A percentile compares a stretch with the other conserved stretches of the same genome.
Evolutionary conservation across 2,113 vertebrate genomes (phyloP).

Genomic region (Pollachius pollachius): DNA sequence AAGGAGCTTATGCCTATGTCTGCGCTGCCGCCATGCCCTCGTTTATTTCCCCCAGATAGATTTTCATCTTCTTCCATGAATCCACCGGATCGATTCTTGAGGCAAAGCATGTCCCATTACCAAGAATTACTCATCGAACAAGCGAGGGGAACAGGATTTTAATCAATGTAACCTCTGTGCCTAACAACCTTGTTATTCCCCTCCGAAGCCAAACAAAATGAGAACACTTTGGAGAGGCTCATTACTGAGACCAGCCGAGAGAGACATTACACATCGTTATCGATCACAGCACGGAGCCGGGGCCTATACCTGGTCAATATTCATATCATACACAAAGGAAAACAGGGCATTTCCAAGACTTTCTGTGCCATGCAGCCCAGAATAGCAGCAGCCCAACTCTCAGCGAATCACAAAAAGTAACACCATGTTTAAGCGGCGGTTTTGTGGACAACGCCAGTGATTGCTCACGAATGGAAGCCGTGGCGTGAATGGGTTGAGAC

Average conservation of each 20-base stretch:
- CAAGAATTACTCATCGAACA: conserved; percentile 59
- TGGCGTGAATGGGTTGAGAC: too few species aligned
- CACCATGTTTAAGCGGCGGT: too few species aligned
- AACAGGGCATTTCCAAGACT: conserved; percentile 25
- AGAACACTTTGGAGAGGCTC: conserved; percentile 48
- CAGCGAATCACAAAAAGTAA: too few species aligned
- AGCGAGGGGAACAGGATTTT: conserved; percentile 52
- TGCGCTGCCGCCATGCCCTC: conserved; percentile 27
- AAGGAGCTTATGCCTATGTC: neutral
- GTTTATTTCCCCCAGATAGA: conserved; percentile 37
- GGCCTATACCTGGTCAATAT: conserved; percentile 43
- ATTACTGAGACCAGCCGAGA: conserved; percentile 53
- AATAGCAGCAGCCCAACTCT: too few species aligned
- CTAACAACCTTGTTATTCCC: conserved; percentile 72
- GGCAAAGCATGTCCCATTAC: conserved; percentile 58
- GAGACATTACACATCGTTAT: conserved; percentile 57
- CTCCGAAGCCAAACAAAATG: conserved; percentile 61
- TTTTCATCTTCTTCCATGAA: conserved; percentile 51
- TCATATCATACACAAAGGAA: conserved; percentile 43
- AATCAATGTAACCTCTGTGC: conserved; percentile 70
- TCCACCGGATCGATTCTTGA: conserved; percentile 54
- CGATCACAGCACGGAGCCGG: conserved; percentile 62
- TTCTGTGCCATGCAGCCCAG: neutral
- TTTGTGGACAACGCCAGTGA: too few species aligned
- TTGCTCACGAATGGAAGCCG: too few species aligned